Evolutionary conservation across 1,140 invertebrate genomes (phyloP).

Genomic region (Drosophila pachea): DNA sequence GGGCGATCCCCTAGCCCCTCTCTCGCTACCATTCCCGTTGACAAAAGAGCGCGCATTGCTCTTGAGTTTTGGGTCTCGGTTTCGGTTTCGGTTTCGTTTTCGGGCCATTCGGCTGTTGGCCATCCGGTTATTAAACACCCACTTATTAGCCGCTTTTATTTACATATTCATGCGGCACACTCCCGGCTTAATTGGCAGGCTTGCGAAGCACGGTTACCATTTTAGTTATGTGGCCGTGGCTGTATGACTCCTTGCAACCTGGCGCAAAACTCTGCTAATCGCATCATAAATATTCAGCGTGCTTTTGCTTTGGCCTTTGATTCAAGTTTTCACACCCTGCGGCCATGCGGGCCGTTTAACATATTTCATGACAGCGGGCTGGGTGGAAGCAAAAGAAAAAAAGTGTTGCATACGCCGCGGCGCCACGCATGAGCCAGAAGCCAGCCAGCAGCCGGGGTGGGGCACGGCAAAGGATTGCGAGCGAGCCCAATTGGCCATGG

Average conservation of each 20-base stretch:
- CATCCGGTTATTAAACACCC: constrained; percentile 78
- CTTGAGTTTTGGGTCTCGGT: constrained; percentile 20
- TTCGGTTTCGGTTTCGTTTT: constrained; percentile 4
- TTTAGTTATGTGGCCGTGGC: constrained; percentile 48
- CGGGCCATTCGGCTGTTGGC: constrained; percentile 19
- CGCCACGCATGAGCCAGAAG: constrained; percentile 47
- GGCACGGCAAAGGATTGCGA: constrained; percentile 37
- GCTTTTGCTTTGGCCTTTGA: constrained; percentile 60
- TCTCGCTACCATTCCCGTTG: constrained; percentile 70
- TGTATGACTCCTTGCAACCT: constrained; percentile 69
- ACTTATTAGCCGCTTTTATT: constrained; percentile 78
- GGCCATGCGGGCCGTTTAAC: constrained; percentile 68
- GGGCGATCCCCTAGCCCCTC: constrained; percentile 21
- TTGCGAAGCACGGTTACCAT: constrained; percentile 25
- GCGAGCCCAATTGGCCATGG: constrained; percentile 29
- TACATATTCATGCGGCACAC: constrained; percentile 76
- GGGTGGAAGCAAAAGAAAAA: constrained; percentile 18
- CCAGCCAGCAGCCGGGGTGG: constrained; percentile 6
- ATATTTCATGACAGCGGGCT: constrained; percentile 62
- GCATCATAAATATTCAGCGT: constrained; percentile 76
- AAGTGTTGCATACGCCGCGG: constrained; percentile 67
- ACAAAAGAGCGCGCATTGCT: constrained; percentile 63
- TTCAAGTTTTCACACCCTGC: constrained; percentile 73
- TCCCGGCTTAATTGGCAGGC: constrained; percentile 70
- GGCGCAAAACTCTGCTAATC: constrained; percentile 61